These are phyloP conservation scores for Phortica magna DNA, from an alignment of 2,888 invertebrate genomes.

Conservation along the genomic window DNA sequence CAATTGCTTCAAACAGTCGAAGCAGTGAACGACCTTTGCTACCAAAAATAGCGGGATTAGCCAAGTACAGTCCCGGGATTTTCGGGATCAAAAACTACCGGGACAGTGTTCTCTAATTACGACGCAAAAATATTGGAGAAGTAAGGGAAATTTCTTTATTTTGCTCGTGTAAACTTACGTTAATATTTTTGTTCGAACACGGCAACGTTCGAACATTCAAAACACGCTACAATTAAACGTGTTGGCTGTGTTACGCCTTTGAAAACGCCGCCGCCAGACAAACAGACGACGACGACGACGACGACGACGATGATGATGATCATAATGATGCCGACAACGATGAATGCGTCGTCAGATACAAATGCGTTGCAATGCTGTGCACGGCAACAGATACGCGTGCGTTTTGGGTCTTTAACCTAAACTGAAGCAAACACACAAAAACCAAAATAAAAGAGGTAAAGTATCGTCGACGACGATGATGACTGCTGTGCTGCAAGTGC, in stretches of 20 bases:
- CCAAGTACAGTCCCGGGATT: too few species aligned
- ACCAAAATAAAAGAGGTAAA: not conserved
- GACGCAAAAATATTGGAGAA: too few species aligned
- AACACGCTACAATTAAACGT: constrained; percentile 1
- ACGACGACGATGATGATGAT: constrained; percentile 32
- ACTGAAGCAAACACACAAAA: not conserved
- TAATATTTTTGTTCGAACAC: not conserved
- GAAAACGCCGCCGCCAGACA: constrained; percentile 65
- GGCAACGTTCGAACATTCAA: not conserved
- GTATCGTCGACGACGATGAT: not conserved
- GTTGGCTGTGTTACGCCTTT: constrained; percentile 47
- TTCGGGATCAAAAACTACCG: too few species aligned
- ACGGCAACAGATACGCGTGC: not conserved
- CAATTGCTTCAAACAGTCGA: too few species aligned
- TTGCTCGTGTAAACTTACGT: too few species aligned
- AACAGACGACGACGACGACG: constrained; percentile 53
- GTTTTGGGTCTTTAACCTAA: constrained; percentile 57
- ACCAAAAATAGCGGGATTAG: too few species aligned
- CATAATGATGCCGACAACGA: constrained; percentile 9
- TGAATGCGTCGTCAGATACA: not conserved
- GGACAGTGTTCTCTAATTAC: too few species aligned
- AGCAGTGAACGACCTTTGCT: too few species aligned
- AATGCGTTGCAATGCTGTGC: constrained; percentile 6
- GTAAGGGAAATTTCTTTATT: too few species aligned
- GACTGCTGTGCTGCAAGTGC: not conserved